Evolutionary conservation across 1,140 invertebrate species (phyloP).

Genomic region (Dreissena polymorpha): DNA sequence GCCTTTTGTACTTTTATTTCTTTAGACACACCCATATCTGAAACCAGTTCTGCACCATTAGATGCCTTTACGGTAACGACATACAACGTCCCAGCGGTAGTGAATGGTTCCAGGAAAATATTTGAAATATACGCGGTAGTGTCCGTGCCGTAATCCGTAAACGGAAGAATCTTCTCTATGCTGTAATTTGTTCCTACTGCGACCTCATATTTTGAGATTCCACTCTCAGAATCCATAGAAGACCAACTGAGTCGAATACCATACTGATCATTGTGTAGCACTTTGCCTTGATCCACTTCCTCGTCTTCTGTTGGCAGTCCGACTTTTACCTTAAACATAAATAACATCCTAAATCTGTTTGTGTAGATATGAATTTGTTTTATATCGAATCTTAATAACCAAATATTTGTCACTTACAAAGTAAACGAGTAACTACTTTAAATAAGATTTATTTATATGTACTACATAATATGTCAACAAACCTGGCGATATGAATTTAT

Average conservation of each 20-base stretch:
- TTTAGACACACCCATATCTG: conserved; percentile 33
- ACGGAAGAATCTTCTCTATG: background rate
- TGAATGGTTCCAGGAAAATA: conserved; percentile 1
- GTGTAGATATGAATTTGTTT: background rate
- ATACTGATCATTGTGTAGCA: conserved; percentile 56
- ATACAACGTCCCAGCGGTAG: conserved; percentile 15
- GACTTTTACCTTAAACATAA: conserved; percentile 51
- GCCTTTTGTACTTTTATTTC: conserved; percentile 52
- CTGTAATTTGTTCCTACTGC: conserved; percentile 48
- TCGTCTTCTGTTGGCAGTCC: conserved; percentile 59
- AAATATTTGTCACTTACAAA: background rate
- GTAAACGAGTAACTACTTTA: background rate
- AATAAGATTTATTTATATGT: too few species aligned
- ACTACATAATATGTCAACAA: too few species aligned
- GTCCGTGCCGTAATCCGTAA: conserved; percentile 15
- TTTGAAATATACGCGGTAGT: conserved; percentile 26
- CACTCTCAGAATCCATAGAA: conserved; percentile 58
- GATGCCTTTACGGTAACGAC: conserved; percentile 44
- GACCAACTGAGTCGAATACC: conserved; percentile 58
- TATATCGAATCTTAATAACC: background rate
- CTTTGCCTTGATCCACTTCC: conserved; percentile 55
- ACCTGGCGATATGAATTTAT: too few species aligned
- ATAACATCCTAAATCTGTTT: background rate
- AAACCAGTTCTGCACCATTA: conserved; percentile 58
- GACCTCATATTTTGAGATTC: conserved; percentile 38